These are phyloP conservation scores for Drosophila atripex DNA, from an alignment of 2,888 invertebrate species.

Conservation along the genomic window DNA sequence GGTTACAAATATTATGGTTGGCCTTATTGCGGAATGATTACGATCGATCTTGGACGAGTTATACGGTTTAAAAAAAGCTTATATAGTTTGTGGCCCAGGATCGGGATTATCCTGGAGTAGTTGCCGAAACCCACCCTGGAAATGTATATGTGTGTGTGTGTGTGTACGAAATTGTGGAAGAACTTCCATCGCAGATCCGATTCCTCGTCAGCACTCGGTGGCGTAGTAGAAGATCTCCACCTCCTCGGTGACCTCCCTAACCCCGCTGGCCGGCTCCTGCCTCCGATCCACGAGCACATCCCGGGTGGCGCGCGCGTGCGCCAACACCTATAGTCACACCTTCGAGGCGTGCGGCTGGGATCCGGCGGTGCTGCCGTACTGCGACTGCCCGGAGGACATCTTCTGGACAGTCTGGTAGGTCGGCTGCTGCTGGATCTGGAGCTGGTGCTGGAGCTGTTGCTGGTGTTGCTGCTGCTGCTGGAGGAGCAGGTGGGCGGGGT, in stretches of 20 bases:
- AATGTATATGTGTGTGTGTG: not conserved
- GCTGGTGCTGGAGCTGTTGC: conserved; percentile 37
- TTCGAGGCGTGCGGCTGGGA: conserved; percentile 83
- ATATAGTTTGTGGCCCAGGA: not conserved
- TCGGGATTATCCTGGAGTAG: not conserved
- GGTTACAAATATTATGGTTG: not conserved
- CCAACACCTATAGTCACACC: conserved; percentile 84
- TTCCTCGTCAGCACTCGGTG: conserved; percentile 72
- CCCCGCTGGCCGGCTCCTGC: conserved; percentile 15
- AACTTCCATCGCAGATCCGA: not conserved
- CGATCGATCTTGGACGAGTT: not conserved
- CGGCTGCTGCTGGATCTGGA: conserved; percentile 67
- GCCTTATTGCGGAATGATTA: not conserved
- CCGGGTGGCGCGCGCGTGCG: conserved; percentile 77
- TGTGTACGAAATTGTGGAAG: conserved; percentile 2
- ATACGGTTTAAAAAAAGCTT: not conserved
- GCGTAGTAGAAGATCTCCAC: conserved; percentile 81
- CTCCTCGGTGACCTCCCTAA: conserved; percentile 58
- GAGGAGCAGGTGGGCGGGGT: conserved; percentile 34
- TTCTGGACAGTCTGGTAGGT: conserved; percentile 82
- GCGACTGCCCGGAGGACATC: conserved; percentile 51
- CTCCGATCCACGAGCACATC: conserved; percentile 51
- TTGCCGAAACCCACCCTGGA: not conserved
- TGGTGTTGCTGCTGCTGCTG: conserved; percentile 45
- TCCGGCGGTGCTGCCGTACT: conserved; percentile 71